Evolutionary conservation across 1,140 invertebrate genomes (phyloP).

Genomic region (Varroa destructor): DNA sequence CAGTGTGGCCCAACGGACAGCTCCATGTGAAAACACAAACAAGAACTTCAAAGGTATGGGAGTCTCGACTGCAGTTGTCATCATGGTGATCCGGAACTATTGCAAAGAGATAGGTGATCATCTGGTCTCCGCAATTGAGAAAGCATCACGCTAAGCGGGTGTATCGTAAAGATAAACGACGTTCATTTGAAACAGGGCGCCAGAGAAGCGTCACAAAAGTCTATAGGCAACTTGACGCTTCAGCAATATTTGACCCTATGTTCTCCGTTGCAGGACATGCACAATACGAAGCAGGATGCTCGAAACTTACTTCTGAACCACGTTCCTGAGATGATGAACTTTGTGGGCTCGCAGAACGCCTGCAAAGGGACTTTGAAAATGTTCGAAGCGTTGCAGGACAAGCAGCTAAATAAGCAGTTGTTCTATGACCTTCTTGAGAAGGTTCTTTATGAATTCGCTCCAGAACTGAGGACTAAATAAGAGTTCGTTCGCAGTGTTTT

Average conservation of each 20-base stretch:
- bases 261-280: conserved; percentile 36
- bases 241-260: background rate
- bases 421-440: conserved; percentile 59
- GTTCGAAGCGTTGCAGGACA: conserved; percentile 71
- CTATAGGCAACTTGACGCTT: background rate
- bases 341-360: conserved; percentile 70
- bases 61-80: background rate
- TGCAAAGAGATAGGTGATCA: background rate
- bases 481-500: background rate
- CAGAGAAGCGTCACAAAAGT: conserved; percentile 27
- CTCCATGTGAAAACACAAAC: conserved; percentile 37
- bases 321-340: conserved; percentile 61
- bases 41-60: conserved; percentile 7
- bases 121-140: too few relatives aligned
- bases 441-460: conserved; percentile 17
- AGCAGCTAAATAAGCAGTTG: conserved; percentile 72
- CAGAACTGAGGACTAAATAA: background rate
- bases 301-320: conserved; percentile 54
- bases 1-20: conserved; percentile 71
- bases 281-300: conserved; percentile 44
- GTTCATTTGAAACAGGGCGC: background rate
- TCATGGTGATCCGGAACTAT: background rate
- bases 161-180: too few relatives aligned
- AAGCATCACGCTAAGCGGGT: background rate
- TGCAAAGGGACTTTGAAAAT: conserved; percentile 66